These are phyloP conservation scores for Drosophila virilis DNA, from an alignment of 1,140 invertebrate genomes.

Conservation along the genomic window DNA sequence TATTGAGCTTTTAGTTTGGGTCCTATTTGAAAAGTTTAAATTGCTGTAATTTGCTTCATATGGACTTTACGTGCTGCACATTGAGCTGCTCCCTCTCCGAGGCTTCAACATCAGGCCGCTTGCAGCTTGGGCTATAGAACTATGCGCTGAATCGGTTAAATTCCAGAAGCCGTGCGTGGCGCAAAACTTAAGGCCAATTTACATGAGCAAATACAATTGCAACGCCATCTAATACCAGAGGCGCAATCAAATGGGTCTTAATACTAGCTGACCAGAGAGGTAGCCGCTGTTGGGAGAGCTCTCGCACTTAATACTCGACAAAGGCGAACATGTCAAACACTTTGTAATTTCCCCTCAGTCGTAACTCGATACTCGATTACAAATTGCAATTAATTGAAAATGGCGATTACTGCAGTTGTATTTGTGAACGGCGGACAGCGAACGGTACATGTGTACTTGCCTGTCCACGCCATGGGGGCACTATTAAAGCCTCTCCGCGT, in stretches of 20 bases:
- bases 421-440: conserved; percentile 34
- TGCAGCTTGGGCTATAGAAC: background rate
- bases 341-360: conserved; percentile 44
- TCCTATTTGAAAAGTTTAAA: conserved; percentile 81
- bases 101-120: background rate
- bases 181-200: conserved; percentile 76
- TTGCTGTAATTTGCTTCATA: conserved; percentile 68
- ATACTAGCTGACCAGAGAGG: conserved; percentile 4
- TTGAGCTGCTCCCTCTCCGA: background rate
- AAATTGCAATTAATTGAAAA: conserved; percentile 84
- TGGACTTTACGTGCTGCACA: conserved; percentile 11
- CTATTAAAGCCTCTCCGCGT: background rate
- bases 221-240: conserved; percentile 65
- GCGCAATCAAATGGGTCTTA: conserved; percentile 72
- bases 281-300: conserved; percentile 2
- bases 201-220: conserved; percentile 82
- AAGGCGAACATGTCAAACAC: conserved; percentile 46
- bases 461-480: background rate
- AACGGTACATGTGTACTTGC: conserved; percentile 36
- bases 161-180: conserved; percentile 37
- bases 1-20: conserved; percentile 82
- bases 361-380: conserved; percentile 82
- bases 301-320: conserved; percentile 22
- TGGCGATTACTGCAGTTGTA: conserved; percentile 70
- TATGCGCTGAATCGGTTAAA: conserved; percentile 24